Conservation (phyloP, 2,113 vertebrate genomes). For the Hippolais icterina region DNA sequence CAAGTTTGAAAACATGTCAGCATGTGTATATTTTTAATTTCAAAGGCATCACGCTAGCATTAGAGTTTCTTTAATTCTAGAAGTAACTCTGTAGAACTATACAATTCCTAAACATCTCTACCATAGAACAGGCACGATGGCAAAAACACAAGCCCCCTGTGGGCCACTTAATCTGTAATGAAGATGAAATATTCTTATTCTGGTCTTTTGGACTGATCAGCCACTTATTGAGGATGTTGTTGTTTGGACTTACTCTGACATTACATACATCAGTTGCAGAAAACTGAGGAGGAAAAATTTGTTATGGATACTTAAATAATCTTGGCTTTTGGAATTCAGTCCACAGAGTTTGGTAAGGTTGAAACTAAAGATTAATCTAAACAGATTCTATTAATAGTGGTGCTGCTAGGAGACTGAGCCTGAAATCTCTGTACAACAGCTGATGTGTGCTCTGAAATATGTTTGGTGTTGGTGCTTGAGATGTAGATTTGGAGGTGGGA, state of each 20-base stretch:
- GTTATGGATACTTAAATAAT: neutral
- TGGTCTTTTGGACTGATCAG: neutral
- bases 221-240: neutral
- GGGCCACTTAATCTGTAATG: neutral
- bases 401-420: constrained; percentile 68
- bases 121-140: neutral
- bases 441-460: constrained; percentile 54
- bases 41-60: neutral
- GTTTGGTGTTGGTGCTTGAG: constrained; percentile 28
- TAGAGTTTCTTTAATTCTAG: constrained; percentile 18
- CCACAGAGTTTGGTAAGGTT: constrained; percentile 29
- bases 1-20: constrained; percentile 67
- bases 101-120: neutral
- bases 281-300: neutral
- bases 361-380: constrained; percentile 66
- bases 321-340: constrained; percentile 23
- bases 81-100: neutral
- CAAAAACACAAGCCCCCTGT: neutral
- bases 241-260: neutral
- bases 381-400: constrained; percentile 68
- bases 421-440: constrained; percentile 59
- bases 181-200: neutral
- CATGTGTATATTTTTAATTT: constrained; percentile 64
- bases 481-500: neutral
- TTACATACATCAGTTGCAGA: neutral